Base-by-base conservation (phyloP, 30 jellyfish, hydroid and myxozoan species). In the Rhopilema esculentum region DNA sequence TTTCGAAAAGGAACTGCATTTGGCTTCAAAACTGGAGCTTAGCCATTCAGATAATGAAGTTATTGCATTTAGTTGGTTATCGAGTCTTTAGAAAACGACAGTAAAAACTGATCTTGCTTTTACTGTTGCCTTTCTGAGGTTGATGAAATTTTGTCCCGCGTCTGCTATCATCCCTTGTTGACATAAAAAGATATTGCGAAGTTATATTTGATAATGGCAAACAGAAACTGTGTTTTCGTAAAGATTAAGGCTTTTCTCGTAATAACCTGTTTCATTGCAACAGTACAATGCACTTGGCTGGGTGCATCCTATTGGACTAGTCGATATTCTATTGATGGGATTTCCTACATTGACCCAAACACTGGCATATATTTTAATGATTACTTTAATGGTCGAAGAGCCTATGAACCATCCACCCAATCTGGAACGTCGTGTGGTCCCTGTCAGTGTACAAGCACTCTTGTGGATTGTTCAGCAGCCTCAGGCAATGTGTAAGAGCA, bases 271-370 rank as follows among this genome's bases (percentile, higher is more conserved):
- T 18, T 1, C 78, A 9, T 6, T 4, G 19, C 31, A 18, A 20
- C 27, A 23, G 65, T 29, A 19, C 23, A 27, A 22, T 50, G 80
- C 50, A 40, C 77, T 0, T 82, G 91, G 91, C n/a, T 18, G 7
- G 95, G 95, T 21, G 49, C 27, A 33, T 28, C 52, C 2, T 87
- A 87, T 72, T 87, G 95, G 95, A 87, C 83, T 15, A 32, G 40
- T 8, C 85, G 95, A n/a, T 87, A 87, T 52, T 51, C 76, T 0
- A 48, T 26, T 2, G 89, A 69, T 66, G 95, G 90, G 21, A 52
- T 87, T 19, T 17, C 63, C 23, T 87, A 76, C 66, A 16, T 79
- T 23, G 90, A 76, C 48, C 12, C 77, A 8, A 51, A 51, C 69
- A 67, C 88, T 69, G 83, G 80, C 9, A 83, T 75, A 8, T 69